Evolutionary conservation across 2,888 invertebrate genomes (phyloP), one percentile per base, ranked within the genome.

Genomic region (Meandrusa payeni): DNA sequence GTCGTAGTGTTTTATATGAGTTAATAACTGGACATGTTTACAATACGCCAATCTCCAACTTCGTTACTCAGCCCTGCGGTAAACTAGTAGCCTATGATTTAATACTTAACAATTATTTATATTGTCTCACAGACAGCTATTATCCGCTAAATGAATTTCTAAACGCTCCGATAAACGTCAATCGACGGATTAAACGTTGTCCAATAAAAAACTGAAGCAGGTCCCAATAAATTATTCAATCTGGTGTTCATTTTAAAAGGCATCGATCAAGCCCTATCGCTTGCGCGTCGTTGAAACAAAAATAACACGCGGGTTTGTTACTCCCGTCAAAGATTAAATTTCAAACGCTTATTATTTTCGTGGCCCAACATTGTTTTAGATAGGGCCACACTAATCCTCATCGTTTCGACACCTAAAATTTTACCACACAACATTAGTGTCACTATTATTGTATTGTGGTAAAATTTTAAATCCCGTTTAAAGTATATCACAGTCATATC

Each of bases 171-270:
- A 54, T 61, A 56, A 55, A 48, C 50, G 50, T 50, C 54, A 57
- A 53, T 67, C 61, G 61, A 58, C 48, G 57, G 58, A 68, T 69
- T 69, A 69, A 68, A 64, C 58, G 50, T 41, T 59, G 66, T 65
- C 62, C 53, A 55, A 60, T 64, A 59, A 61, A 60, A 57, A 54
- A 59, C 51, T 57, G 56, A 59, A 61, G 67, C 53, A 54, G 53
- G 62, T 57, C 47, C 52, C 59, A 63, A 76, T 76, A 76, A 75
- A 73, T 75, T 72, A 74, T 71, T 69, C 64, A 68, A 71, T 65
- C 61, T 57, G 50, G 48, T 57, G 62, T 65, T 70, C 69, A 61
- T 69, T 74, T 73, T 69, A 69, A 71, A 70, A 73, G 55, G 69
- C 74, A 77, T 76, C 76, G 69, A 76, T 77, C 77, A 76, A 68